phyloP scores from a whole-genome alignment of 2,113 vertebrate species.

The Planiliza haematocheilus region DNA sequence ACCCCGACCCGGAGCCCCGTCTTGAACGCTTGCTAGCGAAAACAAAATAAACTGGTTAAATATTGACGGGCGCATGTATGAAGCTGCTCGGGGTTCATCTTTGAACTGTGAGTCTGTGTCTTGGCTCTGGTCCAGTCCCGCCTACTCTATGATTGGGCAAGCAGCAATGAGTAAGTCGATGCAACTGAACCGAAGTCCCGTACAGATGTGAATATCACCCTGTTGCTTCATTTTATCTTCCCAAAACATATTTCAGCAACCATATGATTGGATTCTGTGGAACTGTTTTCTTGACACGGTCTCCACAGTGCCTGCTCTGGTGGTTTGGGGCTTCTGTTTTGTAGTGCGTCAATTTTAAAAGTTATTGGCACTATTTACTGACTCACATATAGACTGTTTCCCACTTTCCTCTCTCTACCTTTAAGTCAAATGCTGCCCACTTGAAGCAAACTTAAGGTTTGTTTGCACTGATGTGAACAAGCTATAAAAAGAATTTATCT shows the following conservation, averaged over 20 bases:
- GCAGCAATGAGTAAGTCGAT: background rate
- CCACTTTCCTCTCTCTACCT: background rate
- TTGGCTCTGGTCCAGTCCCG: conserved; percentile 68
- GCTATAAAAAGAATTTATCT: too few relatives aligned
- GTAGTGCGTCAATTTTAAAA: too few relatives aligned
- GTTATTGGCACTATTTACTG: too few relatives aligned
- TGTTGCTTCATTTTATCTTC: background rate
- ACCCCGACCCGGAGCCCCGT: conserved; percentile 24
- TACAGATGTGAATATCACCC: background rate
- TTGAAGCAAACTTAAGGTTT: too few relatives aligned
- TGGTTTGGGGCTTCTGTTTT: too few relatives aligned
- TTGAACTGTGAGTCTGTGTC: conserved; percentile 61
- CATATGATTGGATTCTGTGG: too few relatives aligned
- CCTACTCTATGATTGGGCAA: conserved; percentile 71
- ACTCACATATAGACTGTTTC: background rate
- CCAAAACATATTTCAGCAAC: background rate
- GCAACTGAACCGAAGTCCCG: conserved; percentile 6
- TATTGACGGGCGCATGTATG: conserved; percentile 65
- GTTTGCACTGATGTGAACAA: too few relatives aligned
- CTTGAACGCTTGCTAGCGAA: conserved; percentile 46
- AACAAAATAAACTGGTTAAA: conserved; percentile 70
- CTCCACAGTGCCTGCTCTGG: too few relatives aligned
- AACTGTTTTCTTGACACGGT: too few relatives aligned
- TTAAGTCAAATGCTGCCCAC: too few relatives aligned
- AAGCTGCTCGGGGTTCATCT: conserved; percentile 58